A percentile compares a stretch with the other conserved stretches of the same genome.
Evolutionary conservation across 2,113 vertebrate genomes (phyloP).

Genomic region (Phalacrocorax pelagicus): DNA sequence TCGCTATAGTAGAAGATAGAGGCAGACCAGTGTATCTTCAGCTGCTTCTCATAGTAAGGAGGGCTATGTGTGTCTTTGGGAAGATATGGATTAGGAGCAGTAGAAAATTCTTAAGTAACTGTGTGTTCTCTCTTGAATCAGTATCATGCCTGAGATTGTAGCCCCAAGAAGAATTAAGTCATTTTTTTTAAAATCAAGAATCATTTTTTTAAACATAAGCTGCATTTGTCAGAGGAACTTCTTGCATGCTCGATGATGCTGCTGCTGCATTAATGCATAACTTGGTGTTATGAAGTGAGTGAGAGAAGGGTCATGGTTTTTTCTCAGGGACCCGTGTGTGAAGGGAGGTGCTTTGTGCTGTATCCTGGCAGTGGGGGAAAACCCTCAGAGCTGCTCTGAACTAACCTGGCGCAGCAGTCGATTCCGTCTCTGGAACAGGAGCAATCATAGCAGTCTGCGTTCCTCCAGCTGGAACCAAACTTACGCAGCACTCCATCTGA

Average conservation of each 20-base stretch:
- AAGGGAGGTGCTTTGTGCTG: not conserved
- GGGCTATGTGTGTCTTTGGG: not conserved
- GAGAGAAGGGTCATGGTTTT: not conserved
- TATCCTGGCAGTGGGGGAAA: not conserved
- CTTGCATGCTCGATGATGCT: not conserved
- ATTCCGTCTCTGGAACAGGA: rapidly evolving
- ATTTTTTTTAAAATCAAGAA: not conserved
- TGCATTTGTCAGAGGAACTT: not conserved
- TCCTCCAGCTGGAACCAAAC: not conserved
- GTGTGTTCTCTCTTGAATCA: not conserved
- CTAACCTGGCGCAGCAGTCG: not conserved
- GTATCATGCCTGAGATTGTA: not conserved
- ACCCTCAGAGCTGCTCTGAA: not conserved
- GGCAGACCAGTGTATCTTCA: not conserved
- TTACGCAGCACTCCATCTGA: not conserved
- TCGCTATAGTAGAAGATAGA: not conserved
- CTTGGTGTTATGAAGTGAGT: not conserved
- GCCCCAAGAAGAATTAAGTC: not conserved
- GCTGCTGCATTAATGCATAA: not conserved
- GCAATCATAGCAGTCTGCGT: rapidly evolving
- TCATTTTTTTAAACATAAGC: not conserved
- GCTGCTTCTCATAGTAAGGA: not conserved
- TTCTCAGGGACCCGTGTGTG: not conserved
- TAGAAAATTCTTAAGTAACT: not conserved
- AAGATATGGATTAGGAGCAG: not conserved